These are phyloP conservation scores for Drosophila nikananu DNA, from an alignment of 1,140 invertebrate genomes.

Conservation along the genomic window DNA sequence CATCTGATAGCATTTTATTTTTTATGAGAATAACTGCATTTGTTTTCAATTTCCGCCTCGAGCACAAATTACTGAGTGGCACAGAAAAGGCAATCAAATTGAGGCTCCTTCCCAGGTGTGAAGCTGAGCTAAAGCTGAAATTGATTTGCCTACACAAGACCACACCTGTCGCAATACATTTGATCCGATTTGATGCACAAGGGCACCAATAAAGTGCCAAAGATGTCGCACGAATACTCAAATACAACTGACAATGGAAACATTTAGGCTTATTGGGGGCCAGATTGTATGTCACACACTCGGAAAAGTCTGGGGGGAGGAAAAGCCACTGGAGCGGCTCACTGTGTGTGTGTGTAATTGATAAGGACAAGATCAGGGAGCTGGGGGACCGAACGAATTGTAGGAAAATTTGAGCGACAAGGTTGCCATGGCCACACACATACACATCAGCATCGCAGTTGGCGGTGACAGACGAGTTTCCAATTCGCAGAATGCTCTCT, in stretches of 20 bases:
- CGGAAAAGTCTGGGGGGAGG: background rate
- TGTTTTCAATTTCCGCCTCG: slow-evolving; percentile 72
- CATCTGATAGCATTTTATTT: slow-evolving; percentile 27
- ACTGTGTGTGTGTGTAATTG: slow-evolving; percentile 23
- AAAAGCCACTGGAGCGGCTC: background rate
- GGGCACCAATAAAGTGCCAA: slow-evolving; percentile 52
- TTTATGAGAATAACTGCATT: slow-evolving; percentile 63
- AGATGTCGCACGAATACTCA: slow-evolving; percentile 45
- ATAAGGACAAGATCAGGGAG: slow-evolving; percentile 5
- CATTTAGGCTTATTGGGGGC: slow-evolving; percentile 56
- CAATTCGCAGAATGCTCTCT: slow-evolving; percentile 31
- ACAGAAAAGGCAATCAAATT: slow-evolving; percentile 14
- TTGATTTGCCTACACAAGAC: slow-evolving; percentile 41
- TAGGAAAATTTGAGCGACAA: slow-evolving; percentile 16
- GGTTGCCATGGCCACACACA: slow-evolving; percentile 11
- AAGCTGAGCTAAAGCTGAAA: slow-evolving; percentile 16
- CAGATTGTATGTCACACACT: slow-evolving; percentile 55
- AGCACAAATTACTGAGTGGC: slow-evolving; percentile 36
- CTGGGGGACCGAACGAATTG: background rate
- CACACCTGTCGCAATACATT: slow-evolving; percentile 44
- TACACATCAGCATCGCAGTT: slow-evolving; percentile 9
- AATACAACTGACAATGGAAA: slow-evolving; percentile 45
- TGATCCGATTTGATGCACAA: slow-evolving; percentile 71
- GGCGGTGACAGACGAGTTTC: slow-evolving; percentile 30
- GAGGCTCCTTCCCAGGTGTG: slow-evolving; percentile 18